Evolutionary conservation across 1,140 invertebrate genomes (phyloP).

Genomic region (Rhagoletis zephyria): DNA sequence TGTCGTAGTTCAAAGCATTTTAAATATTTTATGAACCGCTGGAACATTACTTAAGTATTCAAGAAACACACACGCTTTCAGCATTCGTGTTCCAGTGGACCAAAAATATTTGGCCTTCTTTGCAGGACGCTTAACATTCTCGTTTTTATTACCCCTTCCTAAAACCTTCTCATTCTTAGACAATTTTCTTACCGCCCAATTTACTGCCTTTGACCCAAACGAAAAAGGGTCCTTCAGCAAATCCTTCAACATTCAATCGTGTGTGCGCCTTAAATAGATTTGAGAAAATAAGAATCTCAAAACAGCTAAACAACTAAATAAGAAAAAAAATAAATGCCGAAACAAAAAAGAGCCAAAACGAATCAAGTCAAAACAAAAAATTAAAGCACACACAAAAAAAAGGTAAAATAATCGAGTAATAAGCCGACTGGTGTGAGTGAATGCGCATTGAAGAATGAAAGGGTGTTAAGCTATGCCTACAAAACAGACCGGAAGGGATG

Average conservation of each 20-base stretch:
- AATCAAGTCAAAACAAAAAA: slow-evolving; percentile 36
- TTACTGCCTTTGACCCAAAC: not conserved
- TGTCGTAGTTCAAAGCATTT: no score
- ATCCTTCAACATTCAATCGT: slow-evolving; percentile 31
- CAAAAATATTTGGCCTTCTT: no score
- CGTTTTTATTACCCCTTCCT: no score
- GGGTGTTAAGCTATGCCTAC: not conserved
- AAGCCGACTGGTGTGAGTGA: no score
- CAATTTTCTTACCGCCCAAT: no score
- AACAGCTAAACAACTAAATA: not conserved
- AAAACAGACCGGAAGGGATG: slow-evolving; percentile 39
- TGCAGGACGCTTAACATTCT: no score
- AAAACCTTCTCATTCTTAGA: no score
- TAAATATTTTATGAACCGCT: no score
- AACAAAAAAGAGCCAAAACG: not conserved
- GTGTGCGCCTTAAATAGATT: slow-evolving; percentile 5
- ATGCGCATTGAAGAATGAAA: slow-evolving; percentile 10
- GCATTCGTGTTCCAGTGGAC: no score
- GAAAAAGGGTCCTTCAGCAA: not conserved
- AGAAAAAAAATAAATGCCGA: not conserved
- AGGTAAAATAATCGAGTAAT: not conserved
- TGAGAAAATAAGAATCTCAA: not conserved
- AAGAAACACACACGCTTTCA: no score
- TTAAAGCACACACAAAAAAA: not conserved
- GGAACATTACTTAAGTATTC: no score